These are phyloP conservation scores for Ceratothoa steindachneri DNA, from an alignment of 2,888 invertebrate genomes.

Conservation along the genomic window DNA sequence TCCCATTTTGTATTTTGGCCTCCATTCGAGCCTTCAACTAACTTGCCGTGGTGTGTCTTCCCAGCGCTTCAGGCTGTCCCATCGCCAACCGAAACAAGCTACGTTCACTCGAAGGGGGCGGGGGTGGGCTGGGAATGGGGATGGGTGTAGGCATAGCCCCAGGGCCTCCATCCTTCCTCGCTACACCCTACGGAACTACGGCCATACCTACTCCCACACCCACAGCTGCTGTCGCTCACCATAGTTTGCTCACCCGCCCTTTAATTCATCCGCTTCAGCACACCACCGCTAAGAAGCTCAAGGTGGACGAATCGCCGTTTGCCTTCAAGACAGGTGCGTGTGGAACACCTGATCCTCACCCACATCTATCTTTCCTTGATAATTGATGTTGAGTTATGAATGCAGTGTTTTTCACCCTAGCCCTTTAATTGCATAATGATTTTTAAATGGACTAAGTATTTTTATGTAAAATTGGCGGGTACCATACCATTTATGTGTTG, in stretches of 20 bases:
- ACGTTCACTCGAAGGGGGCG: conserved; percentile 67
- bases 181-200: conserved; percentile 35
- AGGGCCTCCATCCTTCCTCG: conserved; percentile 40
- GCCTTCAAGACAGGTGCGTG: conserved; percentile 44
- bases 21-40: conserved; percentile 3
- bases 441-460: no score
- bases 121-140: conserved; percentile 54
- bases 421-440: no score
- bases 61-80: conserved; percentile 92
- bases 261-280: conserved; percentile 45
- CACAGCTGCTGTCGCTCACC: conserved; percentile 37
- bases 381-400: neutral
- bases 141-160: conserved; percentile 38
- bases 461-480: no score
- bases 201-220: conserved; percentile 37
- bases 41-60: conserved; percentile 49
- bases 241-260: conserved; percentile 37
- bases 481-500: no score
- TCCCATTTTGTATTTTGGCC: neutral
- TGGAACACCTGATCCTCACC: neutral
- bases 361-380: neutral
- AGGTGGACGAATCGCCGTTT: conserved; percentile 35
- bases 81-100: conserved; percentile 90
- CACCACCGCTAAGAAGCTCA: conserved; percentile 40
- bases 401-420: neutral